Conservation (phyloP, 2,888 invertebrate genomes). For the Melinopterus prodromus region DNA sequence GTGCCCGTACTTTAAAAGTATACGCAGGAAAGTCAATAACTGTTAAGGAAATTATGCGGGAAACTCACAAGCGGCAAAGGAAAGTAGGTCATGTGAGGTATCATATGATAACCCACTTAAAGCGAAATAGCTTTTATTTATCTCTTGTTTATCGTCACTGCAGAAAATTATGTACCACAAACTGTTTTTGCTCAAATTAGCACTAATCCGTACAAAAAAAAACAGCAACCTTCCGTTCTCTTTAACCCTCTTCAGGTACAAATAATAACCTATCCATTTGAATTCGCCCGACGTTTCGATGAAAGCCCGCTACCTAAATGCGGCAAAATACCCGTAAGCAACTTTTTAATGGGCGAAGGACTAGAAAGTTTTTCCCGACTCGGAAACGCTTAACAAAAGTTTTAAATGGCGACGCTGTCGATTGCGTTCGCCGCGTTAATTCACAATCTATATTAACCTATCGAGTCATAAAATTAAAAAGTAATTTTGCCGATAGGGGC, state of each 20-base stretch:
- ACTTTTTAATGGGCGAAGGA: neutral
- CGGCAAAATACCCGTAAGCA: constrained; percentile 4
- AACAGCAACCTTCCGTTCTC: neutral
- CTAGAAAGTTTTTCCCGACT: neutral
- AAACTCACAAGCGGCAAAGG: no score
- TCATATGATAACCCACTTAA: no score
- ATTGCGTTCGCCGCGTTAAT: constrained; percentile 20
- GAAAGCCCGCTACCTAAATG: neutral
- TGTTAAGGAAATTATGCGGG: no score
- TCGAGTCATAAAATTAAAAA: constrained; percentile 39
- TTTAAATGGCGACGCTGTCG: constrained; percentile 13
- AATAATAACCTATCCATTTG: neutral
- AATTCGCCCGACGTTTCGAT: neutral
- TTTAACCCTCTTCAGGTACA: neutral
- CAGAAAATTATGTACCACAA: no score
- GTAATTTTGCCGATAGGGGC: constrained; percentile 32
- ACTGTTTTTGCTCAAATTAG: no score
- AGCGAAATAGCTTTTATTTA: no score
- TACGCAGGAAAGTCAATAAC: no score
- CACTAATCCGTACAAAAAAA: no score
- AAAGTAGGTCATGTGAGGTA: no score
- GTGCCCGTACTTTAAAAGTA: no score
- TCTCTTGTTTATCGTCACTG: no score
- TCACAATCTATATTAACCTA: constrained; percentile 30
- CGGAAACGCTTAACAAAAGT: constrained; percentile 18